phyloP scores from a whole-genome alignment of 2,888 invertebrate species.

The Allygus modestus region DNA sequence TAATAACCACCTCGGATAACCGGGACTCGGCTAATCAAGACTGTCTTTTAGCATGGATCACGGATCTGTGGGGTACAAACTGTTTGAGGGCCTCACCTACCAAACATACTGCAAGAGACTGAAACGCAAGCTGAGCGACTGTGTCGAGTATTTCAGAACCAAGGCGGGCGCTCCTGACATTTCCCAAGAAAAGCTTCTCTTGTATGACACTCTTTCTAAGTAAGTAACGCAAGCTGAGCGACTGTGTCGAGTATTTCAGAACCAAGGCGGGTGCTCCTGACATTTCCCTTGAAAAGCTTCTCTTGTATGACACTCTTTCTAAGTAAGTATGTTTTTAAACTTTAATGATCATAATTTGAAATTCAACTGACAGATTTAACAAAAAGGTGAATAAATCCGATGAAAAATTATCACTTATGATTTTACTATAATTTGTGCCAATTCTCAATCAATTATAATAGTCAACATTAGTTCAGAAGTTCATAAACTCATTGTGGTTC shows the following conservation, averaged over 20 bases:
- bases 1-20: no score
- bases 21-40: no score
- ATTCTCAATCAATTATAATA: no score
- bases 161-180: constrained; percentile 74
- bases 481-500: no score
- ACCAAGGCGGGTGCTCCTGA: constrained; percentile 74
- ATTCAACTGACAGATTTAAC: no score
- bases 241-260: constrained; percentile 79
- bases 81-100: constrained; percentile 85
- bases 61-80: constrained; percentile 84
- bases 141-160: constrained; percentile 78
- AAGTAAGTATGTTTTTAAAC: constrained; percentile 60
- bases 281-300: constrained; percentile 66
- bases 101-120: constrained; percentile 82
- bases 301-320: constrained; percentile 54
- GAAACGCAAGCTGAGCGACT: constrained; percentile 82
- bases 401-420: no score
- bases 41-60: constrained; percentile 72
- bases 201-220: constrained; percentile 60
- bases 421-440: no score
- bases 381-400: no score
- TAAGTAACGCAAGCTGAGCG: constrained; percentile 78
- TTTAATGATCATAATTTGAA: neutral
- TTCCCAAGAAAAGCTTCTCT: constrained; percentile 65
- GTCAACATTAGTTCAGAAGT: no score